Evolutionary conservation across 2,797 vertebrate species (phyloP).

Genomic region (Octomys mimax): DNA sequence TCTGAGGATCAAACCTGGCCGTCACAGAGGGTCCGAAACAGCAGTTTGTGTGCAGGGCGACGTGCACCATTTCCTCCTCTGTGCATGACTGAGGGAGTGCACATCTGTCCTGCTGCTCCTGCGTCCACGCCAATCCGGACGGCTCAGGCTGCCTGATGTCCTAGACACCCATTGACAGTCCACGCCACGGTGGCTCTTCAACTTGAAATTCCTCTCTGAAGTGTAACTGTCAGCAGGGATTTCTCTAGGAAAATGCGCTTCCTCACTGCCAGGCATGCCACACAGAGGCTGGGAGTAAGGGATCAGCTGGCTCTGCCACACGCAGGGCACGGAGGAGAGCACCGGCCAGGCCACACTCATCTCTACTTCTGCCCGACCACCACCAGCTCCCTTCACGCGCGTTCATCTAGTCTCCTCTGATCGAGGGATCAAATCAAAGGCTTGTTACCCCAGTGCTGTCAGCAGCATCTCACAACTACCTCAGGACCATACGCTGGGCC

Average conservation of each 20-base stretch:
- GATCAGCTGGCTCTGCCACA: slow-evolving; percentile 60
- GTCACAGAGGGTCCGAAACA: background rate
- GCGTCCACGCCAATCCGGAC: background rate
- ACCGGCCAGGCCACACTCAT: background rate
- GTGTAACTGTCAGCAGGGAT: slow-evolving; percentile 42
- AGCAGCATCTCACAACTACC: slow-evolving; percentile 21
- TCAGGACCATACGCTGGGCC: background rate
- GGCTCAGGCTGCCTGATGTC: background rate
- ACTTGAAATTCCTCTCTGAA: slow-evolving; percentile 61
- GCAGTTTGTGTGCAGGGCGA: background rate
- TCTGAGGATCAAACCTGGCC: background rate
- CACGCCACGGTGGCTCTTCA: slow-evolving; percentile 33
- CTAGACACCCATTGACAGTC: background rate
- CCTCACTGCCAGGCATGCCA: slow-evolving; percentile 49
- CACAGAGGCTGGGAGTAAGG: slow-evolving; percentile 65
- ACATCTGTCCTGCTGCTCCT: background rate
- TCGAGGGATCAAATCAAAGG: slow-evolving; percentile 65
- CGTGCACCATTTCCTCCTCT: background rate
- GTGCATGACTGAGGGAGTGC: background rate
- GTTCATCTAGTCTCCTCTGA: slow-evolving; percentile 64
- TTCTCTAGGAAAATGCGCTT: slow-evolving; percentile 70
- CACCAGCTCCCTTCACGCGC: slow-evolving; percentile 14
- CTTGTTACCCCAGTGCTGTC: background rate
- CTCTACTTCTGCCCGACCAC: slow-evolving; percentile 36
- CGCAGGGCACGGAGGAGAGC: background rate